These are phyloP conservation scores for Pandemis heparana DNA, from an alignment of 2,888 invertebrate species.

Conservation along the genomic window DNA sequence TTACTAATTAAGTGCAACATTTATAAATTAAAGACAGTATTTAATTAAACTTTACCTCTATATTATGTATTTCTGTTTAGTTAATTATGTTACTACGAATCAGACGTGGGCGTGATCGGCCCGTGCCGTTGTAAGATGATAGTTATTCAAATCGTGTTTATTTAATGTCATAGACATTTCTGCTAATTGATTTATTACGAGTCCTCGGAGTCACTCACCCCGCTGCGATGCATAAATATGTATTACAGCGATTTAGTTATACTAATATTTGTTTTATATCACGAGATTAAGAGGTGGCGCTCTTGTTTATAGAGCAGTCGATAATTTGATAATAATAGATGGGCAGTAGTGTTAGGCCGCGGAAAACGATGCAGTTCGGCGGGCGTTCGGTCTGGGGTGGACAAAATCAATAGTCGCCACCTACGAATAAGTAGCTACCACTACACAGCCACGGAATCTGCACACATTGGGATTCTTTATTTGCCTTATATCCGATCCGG, in stretches of 20 bases:
- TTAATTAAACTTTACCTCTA: constrained; percentile 1
- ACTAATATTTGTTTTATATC: constrained; percentile 14
- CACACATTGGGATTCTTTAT: constrained; percentile 81
- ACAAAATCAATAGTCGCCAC: constrained; percentile 83
- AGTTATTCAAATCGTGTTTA: constrained; percentile 37
- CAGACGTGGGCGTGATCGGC: constrained; percentile 18
- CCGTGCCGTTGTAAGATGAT: constrained; percentile 29
- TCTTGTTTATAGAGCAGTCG: constrained; percentile 59
- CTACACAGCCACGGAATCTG: constrained; percentile 72
- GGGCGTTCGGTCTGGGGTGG: constrained; percentile 78
- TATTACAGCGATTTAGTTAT: constrained; percentile 9
- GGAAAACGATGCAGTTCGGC: constrained; percentile 70
- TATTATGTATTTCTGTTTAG: not conserved
- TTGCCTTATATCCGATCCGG: constrained; percentile 62
- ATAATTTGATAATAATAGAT: constrained; percentile 76
- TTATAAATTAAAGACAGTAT: not conserved
- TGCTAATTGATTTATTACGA: constrained; percentile 16
- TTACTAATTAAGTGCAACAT: not conserved
- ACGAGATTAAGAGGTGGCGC: constrained; percentile 42
- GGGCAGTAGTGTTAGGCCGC: constrained; percentile 65
- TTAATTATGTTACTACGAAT: constrained; percentile 16
- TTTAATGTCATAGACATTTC: constrained; percentile 33
- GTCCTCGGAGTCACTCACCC: constrained; percentile 15
- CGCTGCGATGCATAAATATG: constrained; percentile 2
- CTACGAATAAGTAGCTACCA: constrained; percentile 76